phyloP scores from a whole-genome alignment of 2,888 invertebrate species.

The Synanthedon andrenaeformis region DNA sequence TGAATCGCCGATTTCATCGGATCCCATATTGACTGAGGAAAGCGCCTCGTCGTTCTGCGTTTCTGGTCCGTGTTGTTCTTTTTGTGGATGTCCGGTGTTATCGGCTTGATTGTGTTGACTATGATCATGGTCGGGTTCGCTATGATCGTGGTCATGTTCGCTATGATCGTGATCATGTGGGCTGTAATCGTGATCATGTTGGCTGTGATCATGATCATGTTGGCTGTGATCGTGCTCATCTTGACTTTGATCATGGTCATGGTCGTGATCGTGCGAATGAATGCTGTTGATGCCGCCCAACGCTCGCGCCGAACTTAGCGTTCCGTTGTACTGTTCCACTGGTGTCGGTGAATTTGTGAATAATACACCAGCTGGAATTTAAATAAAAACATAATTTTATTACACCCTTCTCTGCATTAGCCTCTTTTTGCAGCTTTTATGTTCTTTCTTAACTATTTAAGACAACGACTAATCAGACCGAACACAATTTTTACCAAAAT shows the following conservation, averaged over 20 bases:
- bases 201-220: constrained; percentile 13
- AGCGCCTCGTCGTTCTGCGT: constrained; percentile 29
- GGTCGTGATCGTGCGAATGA: constrained; percentile 7
- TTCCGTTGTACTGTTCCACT: constrained; percentile 61
- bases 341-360: constrained; percentile 74
- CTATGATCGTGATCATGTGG: constrained; percentile 6
- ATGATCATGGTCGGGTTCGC: constrained; percentile 10
- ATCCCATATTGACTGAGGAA: constrained; percentile 23
- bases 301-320: constrained; percentile 71
- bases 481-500: too few species aligned
- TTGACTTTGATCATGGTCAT: constrained; percentile 9
- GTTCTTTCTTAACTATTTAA: too few species aligned
- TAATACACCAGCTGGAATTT: constrained; percentile 75
- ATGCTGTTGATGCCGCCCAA: constrained; percentile 57
- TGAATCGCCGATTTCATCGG: constrained; percentile 54
- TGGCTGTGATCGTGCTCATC: constrained; percentile 10
- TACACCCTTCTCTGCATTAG: too few species aligned
- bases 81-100: constrained; percentile 5
- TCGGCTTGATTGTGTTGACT: constrained; percentile 11
- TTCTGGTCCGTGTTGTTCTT: constrained; percentile 23
- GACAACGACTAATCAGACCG: too few species aligned
- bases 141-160: constrained; percentile 7
- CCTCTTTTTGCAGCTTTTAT: too few species aligned
- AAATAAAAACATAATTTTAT: background rate
- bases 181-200: constrained; percentile 11